Evolutionary conservation across 1,140 invertebrate genomes (phyloP).

Genomic region (Lasaia peninsularis): DNA sequence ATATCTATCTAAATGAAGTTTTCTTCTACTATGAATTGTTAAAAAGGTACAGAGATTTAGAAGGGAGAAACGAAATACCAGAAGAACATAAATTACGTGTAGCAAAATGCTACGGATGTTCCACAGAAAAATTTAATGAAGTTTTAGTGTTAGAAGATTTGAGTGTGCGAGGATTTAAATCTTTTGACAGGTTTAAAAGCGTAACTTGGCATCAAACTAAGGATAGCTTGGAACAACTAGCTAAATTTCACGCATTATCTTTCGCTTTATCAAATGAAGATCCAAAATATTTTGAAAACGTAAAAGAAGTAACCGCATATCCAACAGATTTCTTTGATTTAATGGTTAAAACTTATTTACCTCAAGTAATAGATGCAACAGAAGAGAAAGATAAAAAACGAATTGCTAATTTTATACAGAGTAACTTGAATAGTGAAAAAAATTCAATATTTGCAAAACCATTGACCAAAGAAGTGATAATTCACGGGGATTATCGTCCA

Average conservation of each 20-base stretch:
- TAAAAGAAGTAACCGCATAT: constrained; percentile 6
- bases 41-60: constrained; percentile 21
- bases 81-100: background rate
- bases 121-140: constrained; percentile 26
- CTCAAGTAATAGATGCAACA: background rate
- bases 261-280: constrained; percentile 27
- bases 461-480: constrained; percentile 31
- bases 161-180: constrained; percentile 23
- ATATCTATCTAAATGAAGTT: constrained; percentile 27
- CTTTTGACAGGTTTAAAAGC: constrained; percentile 35
- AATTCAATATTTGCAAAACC: constrained; percentile 25
- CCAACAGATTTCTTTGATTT: background rate
- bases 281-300: constrained; percentile 28
- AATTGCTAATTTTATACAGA: constrained; percentile 22
- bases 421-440: constrained; percentile 2
- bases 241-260: constrained; percentile 44
- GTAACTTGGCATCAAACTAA: constrained; percentile 40
- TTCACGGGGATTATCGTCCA: constrained; percentile 49
- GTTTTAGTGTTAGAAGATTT: constrained; percentile 42
- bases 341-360: background rate
- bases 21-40: constrained; percentile 30
- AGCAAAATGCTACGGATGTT: constrained; percentile 34
- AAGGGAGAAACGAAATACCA: constrained; percentile 28
- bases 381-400: constrained; percentile 26
- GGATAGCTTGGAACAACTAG: constrained; percentile 29